These are phyloP conservation scores for Megalopta genalis DNA, from an alignment of 1,140 invertebrate species.

Conservation along the genomic window DNA sequence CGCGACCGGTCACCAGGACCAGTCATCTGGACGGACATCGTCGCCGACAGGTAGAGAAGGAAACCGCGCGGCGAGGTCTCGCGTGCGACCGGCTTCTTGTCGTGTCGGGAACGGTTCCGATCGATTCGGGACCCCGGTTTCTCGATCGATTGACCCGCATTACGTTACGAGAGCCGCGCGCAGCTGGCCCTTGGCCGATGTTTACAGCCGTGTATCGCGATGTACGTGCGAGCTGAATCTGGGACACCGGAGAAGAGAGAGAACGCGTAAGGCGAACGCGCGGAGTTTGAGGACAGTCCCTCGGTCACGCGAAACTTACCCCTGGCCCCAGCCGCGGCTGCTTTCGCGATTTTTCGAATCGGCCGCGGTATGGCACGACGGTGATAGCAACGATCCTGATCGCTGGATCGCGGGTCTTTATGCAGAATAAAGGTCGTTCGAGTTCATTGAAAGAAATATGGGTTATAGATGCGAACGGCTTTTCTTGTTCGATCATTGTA, in stretches of 20 bases:
- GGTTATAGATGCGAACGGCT: no score
- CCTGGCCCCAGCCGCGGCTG: conserved; percentile 66
- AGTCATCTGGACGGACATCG: no score
- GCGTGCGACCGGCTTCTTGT: neutral
- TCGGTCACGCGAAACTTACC: conserved; percentile 37
- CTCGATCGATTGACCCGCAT: conserved; percentile 59
- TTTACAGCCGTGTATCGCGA: conserved; percentile 31
- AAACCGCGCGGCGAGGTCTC: neutral
- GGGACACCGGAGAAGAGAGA: conserved; percentile 58
- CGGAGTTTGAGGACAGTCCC: conserved; percentile 21
- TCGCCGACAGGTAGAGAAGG: neutral
- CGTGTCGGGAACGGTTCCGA: neutral
- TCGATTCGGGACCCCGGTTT: conserved; percentile 1
- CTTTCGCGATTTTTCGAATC: conserved; percentile 19
- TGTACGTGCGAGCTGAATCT: conserved; percentile 47
- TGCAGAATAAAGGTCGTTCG: no score
- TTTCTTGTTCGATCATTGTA: no score
- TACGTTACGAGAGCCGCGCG: conserved; percentile 39
- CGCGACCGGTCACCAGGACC: no score
- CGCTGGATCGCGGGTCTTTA: no score
- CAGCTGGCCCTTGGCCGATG: conserved; percentile 40
- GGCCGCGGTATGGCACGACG: neutral
- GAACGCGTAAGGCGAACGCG: conserved; percentile 43
- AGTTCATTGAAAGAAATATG: no score
- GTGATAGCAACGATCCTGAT: no score